These are phyloP conservation scores for Ceraclea dissimilis DNA, from an alignment of 2,888 invertebrate genomes.

Conservation along the genomic window DNA sequence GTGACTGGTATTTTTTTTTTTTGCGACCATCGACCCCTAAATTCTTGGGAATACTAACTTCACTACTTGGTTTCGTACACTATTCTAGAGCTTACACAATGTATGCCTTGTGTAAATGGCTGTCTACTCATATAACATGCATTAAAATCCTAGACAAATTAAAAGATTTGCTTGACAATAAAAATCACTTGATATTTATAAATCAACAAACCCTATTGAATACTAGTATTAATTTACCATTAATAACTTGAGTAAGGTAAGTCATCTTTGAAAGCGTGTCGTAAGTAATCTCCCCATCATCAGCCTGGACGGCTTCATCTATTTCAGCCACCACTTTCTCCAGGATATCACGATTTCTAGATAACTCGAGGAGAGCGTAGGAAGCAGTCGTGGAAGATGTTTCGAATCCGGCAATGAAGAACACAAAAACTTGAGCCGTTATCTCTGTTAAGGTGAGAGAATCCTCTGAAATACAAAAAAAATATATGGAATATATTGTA, in stretches of 20 bases:
- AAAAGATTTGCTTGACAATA: no score
- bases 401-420: conserved; percentile 49
- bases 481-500: no score
- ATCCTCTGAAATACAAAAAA: neutral
- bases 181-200: no score
- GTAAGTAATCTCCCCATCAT: conserved; percentile 37
- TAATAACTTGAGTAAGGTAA: conserved; percentile 41
- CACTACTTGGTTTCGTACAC: no score
- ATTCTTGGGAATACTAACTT: no score
- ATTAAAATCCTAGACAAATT: no score
- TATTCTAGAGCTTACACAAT: no score
- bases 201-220: no score
- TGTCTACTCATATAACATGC: no score
- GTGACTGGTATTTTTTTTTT: no score
- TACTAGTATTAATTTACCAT: conserved; percentile 32
- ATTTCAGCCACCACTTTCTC: conserved; percentile 38
- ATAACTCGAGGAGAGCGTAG: conserved; percentile 42
- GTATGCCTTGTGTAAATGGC: no score
- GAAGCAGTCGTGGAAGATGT: conserved; percentile 43
- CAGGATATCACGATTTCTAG: conserved; percentile 39
- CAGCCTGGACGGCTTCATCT: conserved; percentile 31
- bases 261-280: conserved; percentile 41
- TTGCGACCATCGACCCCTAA: no score
- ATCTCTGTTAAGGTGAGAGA: conserved; percentile 39
- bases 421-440: conserved; percentile 45